Evolutionary conservation across 1,140 invertebrate species (phyloP).

Genomic region (Heliothis virescens): DNA sequence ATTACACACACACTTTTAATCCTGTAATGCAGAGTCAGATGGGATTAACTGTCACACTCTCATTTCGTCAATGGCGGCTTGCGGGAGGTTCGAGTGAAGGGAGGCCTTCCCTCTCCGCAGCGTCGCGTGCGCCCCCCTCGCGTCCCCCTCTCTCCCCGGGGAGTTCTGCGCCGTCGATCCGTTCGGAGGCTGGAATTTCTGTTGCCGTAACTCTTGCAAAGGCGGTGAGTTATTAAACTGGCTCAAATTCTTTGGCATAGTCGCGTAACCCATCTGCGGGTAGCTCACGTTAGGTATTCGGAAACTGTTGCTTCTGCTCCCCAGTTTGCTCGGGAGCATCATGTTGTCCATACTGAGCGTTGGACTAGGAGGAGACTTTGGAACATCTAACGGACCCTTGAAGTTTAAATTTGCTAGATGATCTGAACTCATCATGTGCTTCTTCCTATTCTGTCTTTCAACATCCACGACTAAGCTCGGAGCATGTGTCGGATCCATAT

Average conservation of each 20-base stretch:
- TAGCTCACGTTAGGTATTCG: slow-evolving; percentile 78
- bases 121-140: slow-evolving; percentile 76
- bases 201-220: slow-evolving; percentile 80
- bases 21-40: slow-evolving; percentile 60
- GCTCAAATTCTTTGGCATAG: slow-evolving; percentile 84
- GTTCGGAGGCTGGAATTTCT: slow-evolving; percentile 80
- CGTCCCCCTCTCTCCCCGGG: slow-evolving; percentile 66
- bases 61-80: slow-evolving; percentile 93
- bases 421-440: slow-evolving; percentile 73
- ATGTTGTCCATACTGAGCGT: slow-evolving; percentile 83
- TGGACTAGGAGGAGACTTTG: slow-evolving; percentile 82
- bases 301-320: slow-evolving; percentile 79
- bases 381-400: slow-evolving; percentile 82
- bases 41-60: slow-evolving; percentile 90
- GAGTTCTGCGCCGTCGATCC: slow-evolving; percentile 73
- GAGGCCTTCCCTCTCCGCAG: slow-evolving; percentile 77
- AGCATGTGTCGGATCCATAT: slow-evolving; percentile 89
- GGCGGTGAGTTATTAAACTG: slow-evolving; percentile 82
- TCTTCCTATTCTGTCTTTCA: slow-evolving; percentile 88
- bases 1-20: slow-evolving; percentile 63
- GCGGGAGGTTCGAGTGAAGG: slow-evolving; percentile 86
- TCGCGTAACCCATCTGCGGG: slow-evolving; percentile 81
- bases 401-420: slow-evolving; percentile 81
- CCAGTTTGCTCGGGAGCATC: slow-evolving; percentile 83
- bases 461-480: slow-evolving; percentile 92